These are phyloP conservation scores for Paramisgurnus dabryanus DNA, from an alignment of 2,113 vertebrate species.

Conservation along the genomic window DNA sequence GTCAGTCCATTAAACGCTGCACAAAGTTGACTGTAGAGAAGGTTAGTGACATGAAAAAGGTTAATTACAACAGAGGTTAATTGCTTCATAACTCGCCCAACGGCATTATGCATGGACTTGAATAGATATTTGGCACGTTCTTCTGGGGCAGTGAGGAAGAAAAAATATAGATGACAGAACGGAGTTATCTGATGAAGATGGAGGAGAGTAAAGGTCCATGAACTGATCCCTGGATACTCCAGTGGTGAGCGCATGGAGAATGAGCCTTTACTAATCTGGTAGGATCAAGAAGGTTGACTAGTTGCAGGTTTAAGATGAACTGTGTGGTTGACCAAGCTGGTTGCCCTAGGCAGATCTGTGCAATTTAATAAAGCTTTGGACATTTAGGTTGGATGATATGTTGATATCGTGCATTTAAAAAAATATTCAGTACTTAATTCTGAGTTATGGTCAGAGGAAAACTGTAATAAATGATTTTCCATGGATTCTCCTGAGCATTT, in stretches of 20 bases:
- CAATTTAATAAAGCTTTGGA: not conserved
- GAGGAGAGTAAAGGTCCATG: too few species aligned
- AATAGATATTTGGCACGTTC: constrained; percentile 1
- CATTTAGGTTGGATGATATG: too few species aligned
- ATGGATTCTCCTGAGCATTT: not conserved
- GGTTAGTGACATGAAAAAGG: constrained; percentile 37
- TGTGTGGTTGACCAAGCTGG: not conserved
- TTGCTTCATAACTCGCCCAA: not conserved
- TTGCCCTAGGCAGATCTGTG: not conserved
- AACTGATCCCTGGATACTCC: too few species aligned
- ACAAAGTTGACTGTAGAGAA: constrained; percentile 7
- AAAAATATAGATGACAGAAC: not conserved
- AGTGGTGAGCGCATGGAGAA: too few species aligned
- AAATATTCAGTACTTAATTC: too few species aligned
- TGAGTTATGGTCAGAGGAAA: too few species aligned
- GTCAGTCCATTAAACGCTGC: constrained; percentile 20
- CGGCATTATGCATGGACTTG: constrained; percentile 21
- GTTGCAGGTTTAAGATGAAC: not conserved
- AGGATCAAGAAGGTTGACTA: too few species aligned
- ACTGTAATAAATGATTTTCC: not conserved
- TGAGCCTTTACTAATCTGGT: too few species aligned
- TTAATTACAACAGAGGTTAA: constrained; percentile 34
- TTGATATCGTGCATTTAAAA: too few species aligned
- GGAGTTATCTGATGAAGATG: not conserved
- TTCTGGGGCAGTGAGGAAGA: not conserved